phyloP scores from a whole-genome alignment of 2,797 vertebrate species.

The Phataginus tetradactyla region DNA sequence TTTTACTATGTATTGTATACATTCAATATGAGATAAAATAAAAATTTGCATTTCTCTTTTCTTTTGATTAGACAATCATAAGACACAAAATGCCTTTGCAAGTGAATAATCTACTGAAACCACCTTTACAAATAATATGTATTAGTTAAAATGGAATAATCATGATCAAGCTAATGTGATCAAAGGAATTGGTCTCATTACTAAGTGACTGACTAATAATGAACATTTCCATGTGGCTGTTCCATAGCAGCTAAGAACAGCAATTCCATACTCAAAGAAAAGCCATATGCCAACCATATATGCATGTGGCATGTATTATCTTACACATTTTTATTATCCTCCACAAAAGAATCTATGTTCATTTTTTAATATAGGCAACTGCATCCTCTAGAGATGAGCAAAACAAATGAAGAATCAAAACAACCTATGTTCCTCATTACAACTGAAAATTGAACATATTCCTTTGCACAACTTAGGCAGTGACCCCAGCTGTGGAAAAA shows the following conservation, averaged over 20 bases:
- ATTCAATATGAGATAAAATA: conserved; percentile 1
- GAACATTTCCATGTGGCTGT: neutral
- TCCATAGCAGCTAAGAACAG: neutral
- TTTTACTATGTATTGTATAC: neutral
- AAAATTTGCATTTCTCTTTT: neutral
- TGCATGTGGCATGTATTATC: conserved; percentile 54
- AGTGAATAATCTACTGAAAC: conserved; percentile 13
- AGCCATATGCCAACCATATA: conserved; percentile 48
- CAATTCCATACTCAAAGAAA: conserved; percentile 18
- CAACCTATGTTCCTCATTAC: conserved; percentile 58
- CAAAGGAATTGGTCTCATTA: conserved; percentile 27
- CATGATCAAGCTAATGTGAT: conserved; percentile 30
- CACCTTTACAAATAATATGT: neutral
- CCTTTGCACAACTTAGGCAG: neutral
- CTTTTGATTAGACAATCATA: neutral
- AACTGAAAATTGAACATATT: conserved; percentile 55
- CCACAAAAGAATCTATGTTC: conserved; percentile 44
- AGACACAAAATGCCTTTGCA: neutral
- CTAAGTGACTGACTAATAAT: conserved; percentile 11
- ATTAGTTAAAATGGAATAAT: conserved; percentile 50
- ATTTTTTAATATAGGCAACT: conserved; percentile 8
- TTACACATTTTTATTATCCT: conserved; percentile 46
- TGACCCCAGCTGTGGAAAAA: conserved; percentile 58
- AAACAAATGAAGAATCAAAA: conserved; percentile 66
- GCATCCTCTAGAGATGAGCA: conserved; percentile 58